These are phyloP conservation scores for Trematocara macrostoma DNA, from an alignment of 2,113 vertebrate species.

Conservation along the genomic window DNA sequence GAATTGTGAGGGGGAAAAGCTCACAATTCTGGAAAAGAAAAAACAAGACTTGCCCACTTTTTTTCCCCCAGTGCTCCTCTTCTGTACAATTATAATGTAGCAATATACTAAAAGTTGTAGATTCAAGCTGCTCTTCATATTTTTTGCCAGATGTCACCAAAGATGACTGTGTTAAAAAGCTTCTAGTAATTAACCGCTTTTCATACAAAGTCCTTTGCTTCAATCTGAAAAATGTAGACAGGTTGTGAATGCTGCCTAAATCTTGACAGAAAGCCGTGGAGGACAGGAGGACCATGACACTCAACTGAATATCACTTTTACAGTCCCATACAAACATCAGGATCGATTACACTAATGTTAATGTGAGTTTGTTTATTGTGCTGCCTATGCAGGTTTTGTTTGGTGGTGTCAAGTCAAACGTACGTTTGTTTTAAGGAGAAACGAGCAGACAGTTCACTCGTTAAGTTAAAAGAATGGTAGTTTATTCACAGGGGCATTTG, in stretches of 20 bases:
- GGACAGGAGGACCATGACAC: neutral
- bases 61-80: accelerated
- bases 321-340: neutral
- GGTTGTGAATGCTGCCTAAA: neutral
- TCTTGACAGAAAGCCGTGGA: neutral
- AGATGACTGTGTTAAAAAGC: neutral
- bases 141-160: neutral
- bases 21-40: neutral
- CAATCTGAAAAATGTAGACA: neutral
- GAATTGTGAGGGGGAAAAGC: neutral
- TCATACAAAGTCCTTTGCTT: neutral
- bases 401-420: neutral
- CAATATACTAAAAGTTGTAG: neutral
- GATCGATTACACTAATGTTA: accelerated
- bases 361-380: neutral
- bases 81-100: neutral
- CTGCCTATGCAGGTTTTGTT: neutral
- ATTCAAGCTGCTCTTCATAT: neutral
- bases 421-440: neutral
- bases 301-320: neutral
- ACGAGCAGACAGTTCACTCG: neutral
- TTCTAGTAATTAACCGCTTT: neutral
- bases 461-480: neutral
- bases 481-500: neutral
- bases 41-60: neutral